These are phyloP conservation scores for Nymphalis c-album DNA, from an alignment of 2,888 invertebrate species.

Conservation along the genomic window DNA sequence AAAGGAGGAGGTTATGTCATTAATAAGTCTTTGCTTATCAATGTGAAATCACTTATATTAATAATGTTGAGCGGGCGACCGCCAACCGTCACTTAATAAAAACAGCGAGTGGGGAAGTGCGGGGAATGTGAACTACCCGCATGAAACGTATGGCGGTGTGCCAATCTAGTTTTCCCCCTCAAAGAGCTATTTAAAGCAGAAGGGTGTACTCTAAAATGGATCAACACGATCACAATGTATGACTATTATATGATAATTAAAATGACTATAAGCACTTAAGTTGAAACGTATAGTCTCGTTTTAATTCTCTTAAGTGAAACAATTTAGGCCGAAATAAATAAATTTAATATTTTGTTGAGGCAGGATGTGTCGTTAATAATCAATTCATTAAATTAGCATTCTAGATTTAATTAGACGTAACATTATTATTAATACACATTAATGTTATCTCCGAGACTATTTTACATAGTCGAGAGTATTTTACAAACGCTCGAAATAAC, in stretches of 20 bases:
- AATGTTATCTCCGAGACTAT: not conserved
- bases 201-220: slow-evolving; percentile 65
- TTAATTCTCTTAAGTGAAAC: not conserved
- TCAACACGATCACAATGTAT: slow-evolving; percentile 45
- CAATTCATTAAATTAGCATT: slow-evolving; percentile 5
- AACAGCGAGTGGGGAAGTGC: slow-evolving; percentile 48
- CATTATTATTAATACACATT: not conserved
- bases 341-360: not conserved
- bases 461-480: not conserved
- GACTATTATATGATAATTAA: slow-evolving; percentile 35
- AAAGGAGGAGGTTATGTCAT: too few species aligned
- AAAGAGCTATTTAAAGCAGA: slow-evolving; percentile 62
- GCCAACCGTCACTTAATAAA: slow-evolving; percentile 55
- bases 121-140: slow-evolving; percentile 63
- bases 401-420: slow-evolving; percentile 2
- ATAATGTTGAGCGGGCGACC: slow-evolving; percentile 53
- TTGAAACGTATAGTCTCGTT: not conserved
- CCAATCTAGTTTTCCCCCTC: slow-evolving; percentile 72
- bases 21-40: slow-evolving; percentile 50
- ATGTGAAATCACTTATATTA: slow-evolving; percentile 67
- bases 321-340: slow-evolving; percentile 3
- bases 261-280: slow-evolving; percentile 25
- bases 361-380: slow-evolving; percentile 10
- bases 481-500: not conserved
- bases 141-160: slow-evolving; percentile 69